Conservation (phyloP, 2,888 invertebrate genomes). For the Melangyna quadrimaculata region DNA sequence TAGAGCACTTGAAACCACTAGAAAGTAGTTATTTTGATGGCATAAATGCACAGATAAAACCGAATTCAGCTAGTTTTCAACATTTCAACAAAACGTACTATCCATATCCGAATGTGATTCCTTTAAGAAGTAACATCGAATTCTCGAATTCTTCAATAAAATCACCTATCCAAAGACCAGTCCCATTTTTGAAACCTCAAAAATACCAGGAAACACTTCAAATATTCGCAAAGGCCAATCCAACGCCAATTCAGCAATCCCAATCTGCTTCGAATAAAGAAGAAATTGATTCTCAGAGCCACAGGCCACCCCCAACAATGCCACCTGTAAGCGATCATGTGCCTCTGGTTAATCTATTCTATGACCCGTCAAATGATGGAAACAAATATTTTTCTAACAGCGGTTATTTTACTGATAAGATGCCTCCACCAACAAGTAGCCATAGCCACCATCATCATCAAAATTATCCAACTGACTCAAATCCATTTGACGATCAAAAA, state of each 20-base stretch:
- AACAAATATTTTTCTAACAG: constrained; percentile 23
- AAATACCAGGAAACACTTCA: constrained; percentile 8
- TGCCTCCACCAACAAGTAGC: neutral
- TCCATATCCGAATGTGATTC: constrained; percentile 8
- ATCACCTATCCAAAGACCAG: neutral
- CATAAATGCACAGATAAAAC: neutral
- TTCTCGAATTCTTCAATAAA: neutral
- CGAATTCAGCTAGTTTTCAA: neutral
- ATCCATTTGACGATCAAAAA: constrained; percentile 53
- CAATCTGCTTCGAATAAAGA: neutral
- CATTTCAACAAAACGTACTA: neutral
- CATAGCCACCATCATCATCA: neutral
- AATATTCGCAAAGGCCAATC: constrained; percentile 8
- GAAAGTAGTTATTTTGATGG: neutral
- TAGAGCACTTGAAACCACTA: neutral
- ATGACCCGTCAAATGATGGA: constrained; percentile 70
- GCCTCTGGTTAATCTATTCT: constrained; percentile 32
- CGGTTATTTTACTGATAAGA: constrained; percentile 13
- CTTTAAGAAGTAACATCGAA: neutral
- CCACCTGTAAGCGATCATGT: neutral
- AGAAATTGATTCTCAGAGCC: neutral
- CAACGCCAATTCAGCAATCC: neutral
- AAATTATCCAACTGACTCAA: neutral
- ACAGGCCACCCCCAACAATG: neutral
- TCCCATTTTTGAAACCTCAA: neutral